These are phyloP conservation scores for Pampus argenteus DNA, from an alignment of 2,797 vertebrate species.

Conservation along the genomic window DNA sequence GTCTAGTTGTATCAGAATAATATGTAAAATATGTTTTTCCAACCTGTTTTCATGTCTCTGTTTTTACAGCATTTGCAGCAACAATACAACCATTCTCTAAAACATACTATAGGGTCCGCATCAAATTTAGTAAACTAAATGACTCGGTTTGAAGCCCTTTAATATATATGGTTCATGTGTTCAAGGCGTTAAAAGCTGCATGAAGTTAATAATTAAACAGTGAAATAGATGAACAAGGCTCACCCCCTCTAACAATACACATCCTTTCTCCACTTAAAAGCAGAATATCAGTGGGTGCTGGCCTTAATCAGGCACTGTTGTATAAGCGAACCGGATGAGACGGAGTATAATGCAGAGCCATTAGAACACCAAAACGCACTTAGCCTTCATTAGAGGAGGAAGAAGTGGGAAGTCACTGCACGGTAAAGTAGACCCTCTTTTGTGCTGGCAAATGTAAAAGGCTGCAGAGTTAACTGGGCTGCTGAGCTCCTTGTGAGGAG, in stretches of 20 bases:
- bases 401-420: constrained; percentile 50
- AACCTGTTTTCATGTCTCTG: too few relatives aligned
- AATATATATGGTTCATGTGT: constrained; percentile 29
- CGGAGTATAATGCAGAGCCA: constrained; percentile 52
- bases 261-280: constrained; percentile 39
- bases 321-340: constrained; percentile 57
- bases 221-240: constrained; percentile 41
- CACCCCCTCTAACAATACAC: constrained; percentile 27
- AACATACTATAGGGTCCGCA: not conserved
- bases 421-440: constrained; percentile 48
- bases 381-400: constrained; percentile 64
- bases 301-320: constrained; percentile 63
- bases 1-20: not conserved
- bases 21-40: not conserved
- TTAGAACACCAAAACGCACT: constrained; percentile 73
- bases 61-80: too few relatives aligned
- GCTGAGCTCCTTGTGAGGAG: constrained; percentile 35
- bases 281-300: constrained; percentile 44
- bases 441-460: constrained; percentile 56
- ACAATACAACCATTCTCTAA: not conserved
- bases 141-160: constrained; percentile 10
- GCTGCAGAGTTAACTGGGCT: constrained; percentile 43
- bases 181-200: constrained; percentile 53
- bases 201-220: constrained; percentile 68
- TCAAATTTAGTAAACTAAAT: constrained; percentile 19